Conservation (phyloP, 2,888 invertebrate genomes). For the Eupsilia transversa region DNA sequence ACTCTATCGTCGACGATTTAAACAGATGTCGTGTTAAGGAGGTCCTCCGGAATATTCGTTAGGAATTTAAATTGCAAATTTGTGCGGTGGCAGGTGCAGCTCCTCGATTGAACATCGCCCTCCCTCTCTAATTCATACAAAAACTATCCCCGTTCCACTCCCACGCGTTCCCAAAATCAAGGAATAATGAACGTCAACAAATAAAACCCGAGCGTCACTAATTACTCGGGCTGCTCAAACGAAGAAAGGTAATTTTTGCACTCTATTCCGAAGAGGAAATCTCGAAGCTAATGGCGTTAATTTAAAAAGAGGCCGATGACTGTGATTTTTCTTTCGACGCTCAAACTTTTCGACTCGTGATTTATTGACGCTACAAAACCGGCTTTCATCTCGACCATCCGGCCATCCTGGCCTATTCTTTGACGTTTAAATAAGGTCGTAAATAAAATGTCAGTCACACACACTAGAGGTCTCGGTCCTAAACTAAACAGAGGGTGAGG, state of each 20-base stretch:
- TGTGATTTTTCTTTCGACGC: constrained; percentile 86
- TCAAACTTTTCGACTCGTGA: constrained; percentile 83
- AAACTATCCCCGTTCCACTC: constrained; percentile 76
- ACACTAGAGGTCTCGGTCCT: constrained; percentile 74
- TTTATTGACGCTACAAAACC: constrained; percentile 82
- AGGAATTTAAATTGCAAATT: constrained; percentile 91
- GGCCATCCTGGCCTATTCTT: constrained; percentile 60
- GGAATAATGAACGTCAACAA: constrained; percentile 90
- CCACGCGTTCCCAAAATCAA: constrained; percentile 83
- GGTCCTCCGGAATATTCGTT: constrained; percentile 89
- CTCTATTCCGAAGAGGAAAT: constrained; percentile 89
- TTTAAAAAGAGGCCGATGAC: constrained; percentile 89
- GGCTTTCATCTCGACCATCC: constrained; percentile 68
- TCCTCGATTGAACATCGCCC: constrained; percentile 79
- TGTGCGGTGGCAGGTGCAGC: constrained; percentile 89
- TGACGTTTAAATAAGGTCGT: constrained; percentile 70
- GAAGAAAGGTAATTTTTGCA: constrained; percentile 90
- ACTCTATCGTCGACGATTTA: constrained; percentile 89
- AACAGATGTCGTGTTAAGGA: constrained; percentile 91
- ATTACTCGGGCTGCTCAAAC: constrained; percentile 88
- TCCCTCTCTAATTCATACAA: constrained; percentile 80
- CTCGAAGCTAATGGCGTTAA: constrained; percentile 90
- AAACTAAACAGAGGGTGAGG: constrained; percentile 85
- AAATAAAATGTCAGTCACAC: constrained; percentile 85
- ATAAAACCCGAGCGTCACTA: constrained; percentile 91